These are phyloP conservation scores for Cheracebus regulus DNA, from an alignment of 2,797 vertebrate genomes.

Conservation along the genomic window DNA sequence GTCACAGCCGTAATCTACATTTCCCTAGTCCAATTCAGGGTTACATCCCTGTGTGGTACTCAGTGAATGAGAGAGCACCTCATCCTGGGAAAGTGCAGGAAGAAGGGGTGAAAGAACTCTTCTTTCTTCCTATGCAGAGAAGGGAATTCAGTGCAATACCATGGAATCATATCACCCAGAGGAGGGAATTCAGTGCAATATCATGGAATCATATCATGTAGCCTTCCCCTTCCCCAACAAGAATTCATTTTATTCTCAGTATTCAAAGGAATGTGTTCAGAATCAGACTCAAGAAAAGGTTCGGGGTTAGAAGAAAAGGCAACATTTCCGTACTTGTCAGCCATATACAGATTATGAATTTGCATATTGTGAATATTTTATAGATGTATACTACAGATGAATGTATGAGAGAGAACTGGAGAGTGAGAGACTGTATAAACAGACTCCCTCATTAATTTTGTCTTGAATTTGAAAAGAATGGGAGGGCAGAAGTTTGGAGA, in stretches of 20 bases:
- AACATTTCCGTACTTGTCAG: neutral
- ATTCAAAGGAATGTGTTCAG: neutral
- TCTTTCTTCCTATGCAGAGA: neutral
- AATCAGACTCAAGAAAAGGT: neutral
- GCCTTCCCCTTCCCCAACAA: neutral
- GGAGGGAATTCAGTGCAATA: neutral
- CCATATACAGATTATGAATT: neutral
- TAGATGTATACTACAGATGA: neutral
- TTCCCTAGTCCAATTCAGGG: neutral
- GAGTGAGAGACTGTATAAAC: neutral
- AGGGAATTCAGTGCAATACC: neutral
- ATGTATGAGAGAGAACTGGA: neutral
- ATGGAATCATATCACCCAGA: no score
- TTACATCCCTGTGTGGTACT: neutral
- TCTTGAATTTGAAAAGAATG: neutral
- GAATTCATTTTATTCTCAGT: neutral
- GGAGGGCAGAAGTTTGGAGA: neutral
- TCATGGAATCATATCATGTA: neutral
- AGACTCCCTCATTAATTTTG: neutral
- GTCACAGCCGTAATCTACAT: neutral
- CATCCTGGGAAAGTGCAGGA: neutral
- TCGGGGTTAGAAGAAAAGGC: neutral
- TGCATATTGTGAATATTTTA: neutral
- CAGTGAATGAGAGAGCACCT: neutral
- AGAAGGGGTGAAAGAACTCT: neutral